Evolutionary conservation across 2,113 vertebrate species (phyloP).

Genomic region (Pituophis catenifer): DNA sequence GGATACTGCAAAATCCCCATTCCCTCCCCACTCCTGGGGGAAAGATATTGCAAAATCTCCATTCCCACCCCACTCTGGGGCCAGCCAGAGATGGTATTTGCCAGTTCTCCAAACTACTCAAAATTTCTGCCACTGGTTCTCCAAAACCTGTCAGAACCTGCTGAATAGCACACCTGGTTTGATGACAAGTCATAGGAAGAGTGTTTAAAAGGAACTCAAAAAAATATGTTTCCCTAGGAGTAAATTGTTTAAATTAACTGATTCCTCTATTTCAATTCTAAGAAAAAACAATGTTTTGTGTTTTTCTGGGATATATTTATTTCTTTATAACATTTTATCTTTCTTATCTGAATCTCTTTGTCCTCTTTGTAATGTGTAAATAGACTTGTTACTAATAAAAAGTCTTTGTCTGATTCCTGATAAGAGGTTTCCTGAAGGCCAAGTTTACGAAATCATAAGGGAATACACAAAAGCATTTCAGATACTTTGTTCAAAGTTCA

Average conservation of each 20-base stretch:
- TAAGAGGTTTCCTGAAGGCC: not conserved
- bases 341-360: not conserved
- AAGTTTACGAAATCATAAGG: not conserved
- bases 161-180: not conserved
- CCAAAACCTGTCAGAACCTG: no score
- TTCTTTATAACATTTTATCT: not conserved
- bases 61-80: no score
- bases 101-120: no score
- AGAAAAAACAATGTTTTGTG: not conserved
- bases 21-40: no score
- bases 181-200: not conserved
- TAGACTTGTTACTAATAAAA: not conserved
- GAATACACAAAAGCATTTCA: not conserved
- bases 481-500: not conserved
- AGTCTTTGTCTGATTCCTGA: not conserved
- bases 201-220: not conserved
- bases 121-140: no score
- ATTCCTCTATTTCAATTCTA: not conserved
- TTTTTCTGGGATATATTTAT: not conserved
- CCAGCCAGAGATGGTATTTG: no score
- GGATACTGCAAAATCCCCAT: no score
- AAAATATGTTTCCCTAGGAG: not conserved
- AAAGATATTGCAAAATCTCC: no score
- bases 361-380: not conserved
- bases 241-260: not conserved